Conservation (phyloP, 2,113 vertebrate genomes). For the Melanotaenia duboulayi region DNA sequence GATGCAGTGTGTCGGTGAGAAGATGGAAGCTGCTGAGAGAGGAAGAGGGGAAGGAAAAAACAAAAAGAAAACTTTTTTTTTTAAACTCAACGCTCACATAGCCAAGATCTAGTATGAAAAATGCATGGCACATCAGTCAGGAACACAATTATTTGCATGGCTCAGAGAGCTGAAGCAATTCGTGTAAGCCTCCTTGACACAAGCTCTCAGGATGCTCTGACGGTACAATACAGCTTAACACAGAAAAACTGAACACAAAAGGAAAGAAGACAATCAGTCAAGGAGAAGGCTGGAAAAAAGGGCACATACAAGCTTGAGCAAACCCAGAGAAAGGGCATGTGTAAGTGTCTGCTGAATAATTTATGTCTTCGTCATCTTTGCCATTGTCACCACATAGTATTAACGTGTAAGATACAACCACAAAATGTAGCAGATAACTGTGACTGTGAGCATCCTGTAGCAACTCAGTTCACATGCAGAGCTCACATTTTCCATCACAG, state of each 20-base stretch:
- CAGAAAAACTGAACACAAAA: slow-evolving; percentile 36
- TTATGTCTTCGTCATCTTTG: slow-evolving; percentile 25
- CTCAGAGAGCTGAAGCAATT: slow-evolving; percentile 62
- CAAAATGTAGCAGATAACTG: slow-evolving; percentile 5
- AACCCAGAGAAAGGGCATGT: slow-evolving; percentile 18
- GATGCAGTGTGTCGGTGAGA: slow-evolving; percentile 15
- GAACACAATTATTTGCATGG: slow-evolving; percentile 76
- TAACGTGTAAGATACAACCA: slow-evolving; percentile 25
- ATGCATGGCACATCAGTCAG: slow-evolving; percentile 77
- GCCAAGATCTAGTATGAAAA: slow-evolving; percentile 70
- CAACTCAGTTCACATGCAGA: slow-evolving; percentile 21
- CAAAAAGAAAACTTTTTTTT: slow-evolving; percentile 39
- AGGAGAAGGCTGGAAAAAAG: slow-evolving; percentile 7
- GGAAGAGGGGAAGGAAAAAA: no score
- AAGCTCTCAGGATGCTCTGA: slow-evolving; percentile 51
- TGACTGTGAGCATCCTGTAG: slow-evolving; percentile 9
- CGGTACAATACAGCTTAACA: slow-evolving; percentile 53
- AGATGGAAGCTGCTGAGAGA: slow-evolving; percentile 4
- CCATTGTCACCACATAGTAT: slow-evolving; percentile 24
- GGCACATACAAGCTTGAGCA: slow-evolving; percentile 18
- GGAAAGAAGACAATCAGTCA: slow-evolving; percentile 12
- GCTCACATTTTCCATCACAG: slow-evolving; percentile 25
- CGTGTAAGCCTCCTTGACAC: slow-evolving; percentile 55
- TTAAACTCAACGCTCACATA: slow-evolving; percentile 42
- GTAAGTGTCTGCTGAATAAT: slow-evolving; percentile 40